Evolutionary conservation across 2,113 vertebrate species (phyloP).

Genomic region (Raja brachyura): DNA sequence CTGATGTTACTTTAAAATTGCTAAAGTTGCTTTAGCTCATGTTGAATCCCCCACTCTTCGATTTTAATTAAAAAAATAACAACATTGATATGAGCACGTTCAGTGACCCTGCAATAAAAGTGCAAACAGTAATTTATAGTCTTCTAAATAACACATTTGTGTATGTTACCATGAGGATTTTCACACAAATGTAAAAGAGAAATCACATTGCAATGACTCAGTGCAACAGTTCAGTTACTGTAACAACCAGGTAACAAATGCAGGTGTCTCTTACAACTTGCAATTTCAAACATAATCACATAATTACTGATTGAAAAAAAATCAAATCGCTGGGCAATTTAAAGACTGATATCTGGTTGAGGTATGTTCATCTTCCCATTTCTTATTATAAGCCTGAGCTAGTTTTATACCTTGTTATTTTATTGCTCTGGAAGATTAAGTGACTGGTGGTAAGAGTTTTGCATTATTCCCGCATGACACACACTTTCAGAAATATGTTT

Average conservation of each 20-base stretch:
- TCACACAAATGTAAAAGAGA: background rate
- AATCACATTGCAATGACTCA: background rate
- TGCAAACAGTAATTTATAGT: background rate
- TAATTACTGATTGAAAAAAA: background rate
- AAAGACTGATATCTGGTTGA: background rate
- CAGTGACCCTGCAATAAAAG: background rate
- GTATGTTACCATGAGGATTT: background rate
- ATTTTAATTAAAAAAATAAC: background rate
- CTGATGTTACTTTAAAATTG: background rate
- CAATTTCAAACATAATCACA: background rate
- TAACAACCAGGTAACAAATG: background rate
- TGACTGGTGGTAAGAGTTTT: background rate
- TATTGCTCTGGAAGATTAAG: background rate
- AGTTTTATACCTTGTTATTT: background rate
- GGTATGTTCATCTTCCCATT: background rate
- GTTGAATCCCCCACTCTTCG: background rate
- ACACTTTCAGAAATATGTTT: background rate
- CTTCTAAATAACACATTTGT: background rate
- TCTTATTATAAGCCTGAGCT: background rate
- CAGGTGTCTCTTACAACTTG: background rate
- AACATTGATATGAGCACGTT: background rate
- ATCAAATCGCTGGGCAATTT: background rate
- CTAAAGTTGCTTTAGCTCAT: background rate
- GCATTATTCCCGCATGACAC: background rate
- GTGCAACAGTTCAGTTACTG: background rate